phyloP scores from a whole-genome alignment of 1,140 invertebrate genomes.

The Leptinotarsa texana region DNA sequence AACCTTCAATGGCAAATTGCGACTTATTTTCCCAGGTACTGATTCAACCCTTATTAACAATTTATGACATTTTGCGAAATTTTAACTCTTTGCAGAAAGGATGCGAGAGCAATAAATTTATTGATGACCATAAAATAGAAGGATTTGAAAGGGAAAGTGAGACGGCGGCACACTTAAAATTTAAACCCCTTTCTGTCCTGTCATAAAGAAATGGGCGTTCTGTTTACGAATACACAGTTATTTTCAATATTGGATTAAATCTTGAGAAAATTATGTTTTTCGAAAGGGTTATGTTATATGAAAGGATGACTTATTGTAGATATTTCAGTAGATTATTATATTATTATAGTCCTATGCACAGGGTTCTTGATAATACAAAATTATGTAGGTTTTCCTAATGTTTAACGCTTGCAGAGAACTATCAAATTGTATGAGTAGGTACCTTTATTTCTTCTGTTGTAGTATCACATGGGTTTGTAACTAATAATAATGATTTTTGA shows the following conservation, averaged over 20 bases:
- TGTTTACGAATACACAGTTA: background rate
- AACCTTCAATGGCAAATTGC: background rate
- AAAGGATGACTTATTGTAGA: background rate
- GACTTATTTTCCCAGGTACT: background rate
- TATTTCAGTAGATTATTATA: background rate
- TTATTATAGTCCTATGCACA: no score
- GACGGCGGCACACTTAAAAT: background rate
- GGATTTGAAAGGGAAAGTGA: background rate
- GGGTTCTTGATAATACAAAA: no score
- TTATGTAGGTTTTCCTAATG: no score
- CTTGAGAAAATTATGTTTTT: background rate
- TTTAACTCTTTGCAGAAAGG: slow-evolving; percentile 5
- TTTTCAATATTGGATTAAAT: background rate
- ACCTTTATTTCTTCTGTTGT: no score
- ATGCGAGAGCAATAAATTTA: background rate
- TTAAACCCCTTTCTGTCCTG: background rate
- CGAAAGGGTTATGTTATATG: background rate
- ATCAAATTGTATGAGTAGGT: no score
- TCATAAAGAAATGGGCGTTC: background rate
- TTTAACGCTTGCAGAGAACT: no score
- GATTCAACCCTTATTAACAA: background rate
- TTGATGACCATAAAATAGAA: background rate
- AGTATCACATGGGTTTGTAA: no score
- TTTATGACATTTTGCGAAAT: slow-evolving; percentile 5
- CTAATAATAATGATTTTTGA: no score